Evolutionary conservation across 2,888 invertebrate species (phyloP).

Genomic region (Leptopilina drosophilae): DNA sequence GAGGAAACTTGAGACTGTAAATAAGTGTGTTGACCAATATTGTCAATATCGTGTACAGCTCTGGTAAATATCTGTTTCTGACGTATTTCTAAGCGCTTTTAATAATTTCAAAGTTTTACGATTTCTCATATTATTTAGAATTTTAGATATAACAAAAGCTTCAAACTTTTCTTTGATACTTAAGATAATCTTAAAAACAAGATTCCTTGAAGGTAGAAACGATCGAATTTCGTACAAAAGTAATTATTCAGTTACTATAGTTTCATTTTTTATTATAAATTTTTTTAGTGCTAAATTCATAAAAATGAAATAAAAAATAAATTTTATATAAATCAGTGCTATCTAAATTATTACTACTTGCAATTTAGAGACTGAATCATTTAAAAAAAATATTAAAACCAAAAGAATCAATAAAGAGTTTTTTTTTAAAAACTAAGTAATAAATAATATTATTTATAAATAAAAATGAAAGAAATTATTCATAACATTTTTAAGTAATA

Average conservation of each 20-base stretch:
- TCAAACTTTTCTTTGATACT: not conserved
- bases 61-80: slow-evolving; percentile 6
- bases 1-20: slow-evolving; percentile 22
- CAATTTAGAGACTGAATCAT: too few relatives aligned
- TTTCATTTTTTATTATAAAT: too few relatives aligned
- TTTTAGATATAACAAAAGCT: not conserved
- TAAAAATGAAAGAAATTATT: too few relatives aligned
- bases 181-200: not conserved
- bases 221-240: not conserved
- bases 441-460: too few relatives aligned
- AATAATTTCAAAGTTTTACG: not conserved
- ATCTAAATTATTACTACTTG: too few relatives aligned
- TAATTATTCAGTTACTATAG: not conserved
- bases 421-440: too few relatives aligned
- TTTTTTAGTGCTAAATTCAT: too few relatives aligned
- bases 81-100: not conserved
- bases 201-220: not conserved
- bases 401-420: too few relatives aligned
- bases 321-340: too few relatives aligned
- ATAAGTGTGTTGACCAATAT: slow-evolving; percentile 23
- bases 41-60: not conserved
- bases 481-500: too few relatives aligned
- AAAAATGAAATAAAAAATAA: too few relatives aligned
- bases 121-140: not conserved
- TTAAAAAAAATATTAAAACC: too few relatives aligned